phyloP scores from a whole-genome alignment of 2,113 vertebrate species.

The Polypterus senegalus region DNA sequence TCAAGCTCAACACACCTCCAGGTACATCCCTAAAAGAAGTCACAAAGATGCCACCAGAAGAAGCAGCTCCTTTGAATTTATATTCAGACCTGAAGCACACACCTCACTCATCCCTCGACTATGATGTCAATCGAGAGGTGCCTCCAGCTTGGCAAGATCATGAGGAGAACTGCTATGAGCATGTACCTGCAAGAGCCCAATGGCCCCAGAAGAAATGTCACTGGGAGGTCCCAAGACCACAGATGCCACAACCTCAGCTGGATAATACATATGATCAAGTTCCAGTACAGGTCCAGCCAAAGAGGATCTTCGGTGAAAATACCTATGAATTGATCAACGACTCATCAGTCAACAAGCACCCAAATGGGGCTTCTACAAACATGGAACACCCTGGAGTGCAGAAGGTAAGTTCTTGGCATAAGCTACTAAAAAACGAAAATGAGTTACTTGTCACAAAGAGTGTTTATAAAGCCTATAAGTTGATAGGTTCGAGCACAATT shows the following conservation, averaged over 20 bases:
- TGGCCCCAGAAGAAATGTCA: background rate
- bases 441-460: too few relatives aligned
- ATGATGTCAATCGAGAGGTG: slow-evolving; percentile 36
- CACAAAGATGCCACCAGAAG: slow-evolving; percentile 19
- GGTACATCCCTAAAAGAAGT: slow-evolving; percentile 25
- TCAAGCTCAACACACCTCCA: slow-evolving; percentile 16
- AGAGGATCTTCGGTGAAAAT: slow-evolving; percentile 10
- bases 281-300: slow-evolving; percentile 7
- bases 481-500: too few relatives aligned
- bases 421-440: too few relatives aligned
- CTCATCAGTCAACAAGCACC: too few relatives aligned
- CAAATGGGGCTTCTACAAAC: too few relatives aligned
- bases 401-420: too few relatives aligned
- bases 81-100: slow-evolving; percentile 8
- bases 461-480: too few relatives aligned
- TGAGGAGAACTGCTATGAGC: background rate
- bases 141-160: slow-evolving; percentile 29
- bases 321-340: slow-evolving; percentile 16
- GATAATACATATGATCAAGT: slow-evolving; percentile 39
- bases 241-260: background rate
- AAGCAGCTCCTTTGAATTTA: slow-evolving; percentile 12
- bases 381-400: too few relatives aligned
- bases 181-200: background rate
- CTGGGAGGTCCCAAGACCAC: background rate
- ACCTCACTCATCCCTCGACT: background rate